Conservation (phyloP, 2,888 invertebrate species). For the Dicyrtomina minuta region DNA sequence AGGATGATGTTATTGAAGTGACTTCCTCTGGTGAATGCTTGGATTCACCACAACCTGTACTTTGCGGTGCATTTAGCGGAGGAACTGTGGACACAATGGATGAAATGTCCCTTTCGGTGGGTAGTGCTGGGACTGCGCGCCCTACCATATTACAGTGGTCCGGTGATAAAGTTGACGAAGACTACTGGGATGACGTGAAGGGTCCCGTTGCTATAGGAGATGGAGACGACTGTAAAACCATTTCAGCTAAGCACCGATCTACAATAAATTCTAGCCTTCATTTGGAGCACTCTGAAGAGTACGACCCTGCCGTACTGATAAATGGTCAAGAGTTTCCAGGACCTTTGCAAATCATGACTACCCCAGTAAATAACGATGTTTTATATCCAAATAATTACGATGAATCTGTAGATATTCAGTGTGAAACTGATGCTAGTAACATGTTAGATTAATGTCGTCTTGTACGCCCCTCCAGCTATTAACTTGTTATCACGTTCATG, state of each 20-base stretch:
- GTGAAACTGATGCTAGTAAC: neutral
- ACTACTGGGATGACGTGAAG: neutral
- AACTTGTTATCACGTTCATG: neutral
- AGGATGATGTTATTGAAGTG: conserved; percentile 9
- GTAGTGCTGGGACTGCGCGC: neutral
- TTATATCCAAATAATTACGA: neutral
- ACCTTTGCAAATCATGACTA: conserved; percentile 6
- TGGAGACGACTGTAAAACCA: neutral
- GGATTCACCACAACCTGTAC: neutral
- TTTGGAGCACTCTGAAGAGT: neutral
- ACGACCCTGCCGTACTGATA: neutral
- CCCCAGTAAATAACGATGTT: neutral
- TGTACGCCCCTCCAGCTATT: neutral
- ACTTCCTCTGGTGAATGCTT: neutral
- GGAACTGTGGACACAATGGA: conserved; percentile 16
- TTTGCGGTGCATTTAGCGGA: conserved; percentile 13
- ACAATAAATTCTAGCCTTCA: neutral
- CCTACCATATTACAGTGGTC: neutral
- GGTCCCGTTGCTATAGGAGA: neutral
- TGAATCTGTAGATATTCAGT: neutral
- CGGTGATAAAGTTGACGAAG: neutral
- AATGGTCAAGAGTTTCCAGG: conserved; percentile 6
- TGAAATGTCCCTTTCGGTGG: conserved; percentile 17
- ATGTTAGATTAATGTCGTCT: conserved; percentile 3
- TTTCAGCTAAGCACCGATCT: neutral